Evolutionary conservation across 2,113 vertebrate genomes (phyloP), one percentile per base, ranked within the genome.

Genomic region (Dasypus novemcinctus): DNA sequence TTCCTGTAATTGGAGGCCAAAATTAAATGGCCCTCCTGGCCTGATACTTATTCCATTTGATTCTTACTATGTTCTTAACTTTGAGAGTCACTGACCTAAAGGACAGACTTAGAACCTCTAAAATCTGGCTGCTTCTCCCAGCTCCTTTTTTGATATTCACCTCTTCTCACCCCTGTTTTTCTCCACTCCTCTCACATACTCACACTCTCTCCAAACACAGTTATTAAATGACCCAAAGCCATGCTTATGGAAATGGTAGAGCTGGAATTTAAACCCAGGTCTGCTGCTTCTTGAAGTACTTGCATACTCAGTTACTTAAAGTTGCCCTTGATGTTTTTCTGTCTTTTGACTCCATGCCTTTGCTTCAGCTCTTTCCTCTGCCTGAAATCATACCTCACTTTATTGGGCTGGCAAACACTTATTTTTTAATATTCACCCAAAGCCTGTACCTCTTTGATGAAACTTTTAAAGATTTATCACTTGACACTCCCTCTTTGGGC

Each of bases 191-290:
- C 2, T 12, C n/a, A 29, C 7, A 18, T 25, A 6, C 59, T 27
- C 15, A 3, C 14, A 4, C 38, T 33, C 68, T 31, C 72, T 83
- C 14, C 46, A 20, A 11, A 8, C 3, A 8, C 23, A 27, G 57
- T 13, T 33, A 10, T 27, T 11, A 20, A 13, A 2, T 43, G 10
- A 5, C 52, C 59, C 18, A 29, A 52, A 59, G 74, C 59, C 27
- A 0, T 0, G 14, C 11, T 0, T 20, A 18, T 5, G 5, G 33
- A 52, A 12, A 31, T 8, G 20, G 25, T 10, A 1, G 27, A 66
- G n/a, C n/a, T 9, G 46, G 20, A 29, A 6, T n/a, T 29, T 25
- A 4, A 15, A 1, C 10, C n/a, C n/a, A 4, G 9, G 33, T 14
- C 59, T 10, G 14, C 43, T 9, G 43, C 23, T 57, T 1, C 20